Conservation (phyloP, 2,113 vertebrate species). For the Sialia sialis region DNA sequence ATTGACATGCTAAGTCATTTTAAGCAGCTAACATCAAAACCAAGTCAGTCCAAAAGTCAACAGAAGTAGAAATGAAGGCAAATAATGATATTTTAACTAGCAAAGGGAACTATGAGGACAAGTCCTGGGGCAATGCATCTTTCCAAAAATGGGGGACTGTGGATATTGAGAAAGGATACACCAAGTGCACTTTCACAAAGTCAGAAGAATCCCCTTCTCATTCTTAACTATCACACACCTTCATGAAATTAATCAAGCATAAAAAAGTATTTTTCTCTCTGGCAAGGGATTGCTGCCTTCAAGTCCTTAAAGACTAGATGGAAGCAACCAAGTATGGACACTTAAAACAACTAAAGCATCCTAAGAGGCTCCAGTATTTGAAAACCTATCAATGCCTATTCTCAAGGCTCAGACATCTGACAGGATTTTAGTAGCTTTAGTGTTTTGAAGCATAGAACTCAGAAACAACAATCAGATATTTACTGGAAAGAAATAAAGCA, state of each 20-base stretch:
- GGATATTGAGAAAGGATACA: neutral
- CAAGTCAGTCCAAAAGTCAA: neutral
- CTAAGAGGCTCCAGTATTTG: neutral
- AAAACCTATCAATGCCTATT: neutral
- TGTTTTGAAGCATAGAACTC: neutral
- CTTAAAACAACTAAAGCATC: neutral
- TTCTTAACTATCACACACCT: neutral
- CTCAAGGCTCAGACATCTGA: neutral
- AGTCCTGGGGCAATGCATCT: neutral
- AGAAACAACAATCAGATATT: neutral
- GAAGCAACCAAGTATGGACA: neutral
- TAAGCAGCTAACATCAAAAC: neutral
- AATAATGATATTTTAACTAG: neutral
- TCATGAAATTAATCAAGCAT: neutral
- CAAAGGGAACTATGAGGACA: neutral
- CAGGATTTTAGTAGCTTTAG: neutral
- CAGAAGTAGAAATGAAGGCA: neutral
- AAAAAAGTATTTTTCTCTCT: neutral
- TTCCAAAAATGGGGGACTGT: accelerated
- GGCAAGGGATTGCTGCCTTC: neutral
- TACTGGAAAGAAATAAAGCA: neutral
- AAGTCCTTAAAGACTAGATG: neutral
- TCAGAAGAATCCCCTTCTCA: neutral
- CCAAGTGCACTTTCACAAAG: neutral
- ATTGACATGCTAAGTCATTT: neutral